Evolutionary conservation across 2,797 vertebrate species (phyloP).

Genomic region (Sparidentex hasta): DNA sequence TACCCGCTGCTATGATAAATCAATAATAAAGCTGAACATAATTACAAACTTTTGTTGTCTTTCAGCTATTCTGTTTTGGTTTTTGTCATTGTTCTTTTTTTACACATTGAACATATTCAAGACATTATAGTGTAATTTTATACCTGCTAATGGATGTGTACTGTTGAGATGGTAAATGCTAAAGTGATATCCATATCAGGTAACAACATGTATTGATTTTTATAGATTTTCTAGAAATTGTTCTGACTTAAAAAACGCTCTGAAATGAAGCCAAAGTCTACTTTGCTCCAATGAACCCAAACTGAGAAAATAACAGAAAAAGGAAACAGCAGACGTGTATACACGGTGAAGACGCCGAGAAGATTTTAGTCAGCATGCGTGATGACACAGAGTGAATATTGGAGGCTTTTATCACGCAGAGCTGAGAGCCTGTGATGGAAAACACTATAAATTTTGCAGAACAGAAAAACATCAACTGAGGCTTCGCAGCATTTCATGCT

Average conservation of each 20-base stretch:
- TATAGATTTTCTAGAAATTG: neutral
- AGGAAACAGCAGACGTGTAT: neutral
- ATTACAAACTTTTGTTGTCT: neutral
- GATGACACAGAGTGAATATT: conserved; percentile 43
- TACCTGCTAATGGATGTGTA: neutral
- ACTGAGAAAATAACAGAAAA: neutral
- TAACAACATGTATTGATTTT: neutral
- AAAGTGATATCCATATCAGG: neutral
- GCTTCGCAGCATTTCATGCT: conserved; percentile 62
- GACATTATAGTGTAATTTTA: conserved; percentile 9
- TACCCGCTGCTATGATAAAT: too few species aligned
- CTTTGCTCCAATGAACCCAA: neutral
- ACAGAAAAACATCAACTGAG: conserved; percentile 68
- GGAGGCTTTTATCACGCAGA: conserved; percentile 70
- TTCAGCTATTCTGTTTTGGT: neutral
- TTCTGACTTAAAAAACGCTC: neutral
- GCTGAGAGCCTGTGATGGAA: conserved; percentile 68
- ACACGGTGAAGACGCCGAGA: neutral
- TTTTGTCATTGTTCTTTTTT: neutral
- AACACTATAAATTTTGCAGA: conserved; percentile 81
- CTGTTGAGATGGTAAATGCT: neutral
- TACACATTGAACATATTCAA: neutral
- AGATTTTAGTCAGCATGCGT: conserved; percentile 42
- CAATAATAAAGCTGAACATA: too few species aligned
- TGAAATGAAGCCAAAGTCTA: neutral